Conservation (phyloP, 2,888 invertebrate genomes). For the Andrena bucephala region DNA sequence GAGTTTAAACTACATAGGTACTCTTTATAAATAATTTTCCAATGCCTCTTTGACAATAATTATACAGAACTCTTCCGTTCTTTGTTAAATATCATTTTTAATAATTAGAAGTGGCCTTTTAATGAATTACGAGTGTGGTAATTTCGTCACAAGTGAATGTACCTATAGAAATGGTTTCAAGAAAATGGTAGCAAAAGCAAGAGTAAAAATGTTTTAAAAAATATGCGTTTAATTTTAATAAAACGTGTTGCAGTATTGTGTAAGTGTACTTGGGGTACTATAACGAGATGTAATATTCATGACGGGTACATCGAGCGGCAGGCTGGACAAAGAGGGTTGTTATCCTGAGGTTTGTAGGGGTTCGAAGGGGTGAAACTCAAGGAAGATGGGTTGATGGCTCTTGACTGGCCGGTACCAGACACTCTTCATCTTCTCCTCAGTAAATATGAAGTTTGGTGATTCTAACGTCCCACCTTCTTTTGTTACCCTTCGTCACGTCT, state of each 20-base stretch:
- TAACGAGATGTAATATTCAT: conserved; percentile 76
- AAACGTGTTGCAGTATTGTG: conserved; percentile 26
- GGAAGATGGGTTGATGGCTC: conserved; percentile 62
- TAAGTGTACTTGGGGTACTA: conserved; percentile 41
- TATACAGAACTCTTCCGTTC: too few relatives aligned
- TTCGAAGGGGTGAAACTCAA: conserved; percentile 43
- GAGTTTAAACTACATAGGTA: too few relatives aligned
- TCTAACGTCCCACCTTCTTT: conserved; percentile 45
- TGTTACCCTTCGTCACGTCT: conserved; percentile 24
- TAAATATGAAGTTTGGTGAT: conserved; percentile 68
- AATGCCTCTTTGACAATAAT: too few relatives aligned
- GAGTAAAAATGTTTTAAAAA: conserved; percentile 1
- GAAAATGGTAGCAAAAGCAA: background rate
- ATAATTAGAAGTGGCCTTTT: too few relatives aligned
- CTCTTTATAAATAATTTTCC: too few relatives aligned
- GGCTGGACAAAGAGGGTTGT: conserved; percentile 60
- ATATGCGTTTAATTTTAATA: background rate
- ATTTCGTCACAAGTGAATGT: too few relatives aligned
- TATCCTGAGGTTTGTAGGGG: conserved; percentile 57
- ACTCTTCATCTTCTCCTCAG: conserved; percentile 66
- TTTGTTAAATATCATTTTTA: too few relatives aligned
- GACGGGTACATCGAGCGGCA: conserved; percentile 36
- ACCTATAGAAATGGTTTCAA: too few relatives aligned
- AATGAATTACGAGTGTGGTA: too few relatives aligned
- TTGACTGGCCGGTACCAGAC: conserved; percentile 67